phyloP scores from a whole-genome alignment of 2,113 vertebrate species.

The Erythrolamprus reginae region DNA sequence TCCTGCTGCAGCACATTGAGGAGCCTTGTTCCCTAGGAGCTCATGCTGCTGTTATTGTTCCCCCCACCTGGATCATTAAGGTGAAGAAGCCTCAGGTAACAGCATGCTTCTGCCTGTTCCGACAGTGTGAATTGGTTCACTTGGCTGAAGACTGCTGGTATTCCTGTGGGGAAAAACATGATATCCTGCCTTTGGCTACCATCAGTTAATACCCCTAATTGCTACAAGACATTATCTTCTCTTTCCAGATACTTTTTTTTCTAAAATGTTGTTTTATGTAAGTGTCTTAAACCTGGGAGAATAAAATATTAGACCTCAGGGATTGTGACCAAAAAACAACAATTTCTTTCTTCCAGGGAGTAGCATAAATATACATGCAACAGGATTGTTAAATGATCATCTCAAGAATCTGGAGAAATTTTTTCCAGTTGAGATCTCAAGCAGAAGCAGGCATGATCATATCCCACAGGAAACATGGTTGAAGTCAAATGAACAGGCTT shows the following conservation, averaged over 20 bases:
- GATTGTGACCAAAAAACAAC: not conserved
- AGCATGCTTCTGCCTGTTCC: slow-evolving; percentile 63
- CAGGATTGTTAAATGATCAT: not conserved
- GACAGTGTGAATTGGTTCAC: slow-evolving; percentile 46
- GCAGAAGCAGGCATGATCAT: not conserved
- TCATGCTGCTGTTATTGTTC: slow-evolving; percentile 93
- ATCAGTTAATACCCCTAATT: slow-evolving; percentile 34
- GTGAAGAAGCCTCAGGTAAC: slow-evolving; percentile 96
- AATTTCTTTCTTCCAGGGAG: too few relatives aligned
- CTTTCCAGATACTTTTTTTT: slow-evolving; percentile 24
- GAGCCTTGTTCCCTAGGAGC: slow-evolving; percentile 94
- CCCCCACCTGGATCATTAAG: slow-evolving; percentile 99
- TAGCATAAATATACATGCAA: not conserved
- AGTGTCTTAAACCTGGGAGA: not conserved
- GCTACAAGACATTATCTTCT: slow-evolving; percentile 18
- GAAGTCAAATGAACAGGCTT: not conserved
- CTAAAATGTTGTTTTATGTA: not conserved
- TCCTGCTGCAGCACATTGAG: slow-evolving; percentile 98
- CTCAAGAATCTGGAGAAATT: not conserved
- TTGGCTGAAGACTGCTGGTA: slow-evolving; percentile 33
- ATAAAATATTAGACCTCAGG: not conserved
- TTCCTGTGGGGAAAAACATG: slow-evolving; percentile 40
- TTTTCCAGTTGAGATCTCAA: not conserved
- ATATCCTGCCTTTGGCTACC: slow-evolving; percentile 24
- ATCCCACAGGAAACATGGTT: not conserved